These are phyloP conservation scores for Artemisiospiza belli DNA, from an alignment of 2,113 vertebrate species.

Conservation along the genomic window DNA sequence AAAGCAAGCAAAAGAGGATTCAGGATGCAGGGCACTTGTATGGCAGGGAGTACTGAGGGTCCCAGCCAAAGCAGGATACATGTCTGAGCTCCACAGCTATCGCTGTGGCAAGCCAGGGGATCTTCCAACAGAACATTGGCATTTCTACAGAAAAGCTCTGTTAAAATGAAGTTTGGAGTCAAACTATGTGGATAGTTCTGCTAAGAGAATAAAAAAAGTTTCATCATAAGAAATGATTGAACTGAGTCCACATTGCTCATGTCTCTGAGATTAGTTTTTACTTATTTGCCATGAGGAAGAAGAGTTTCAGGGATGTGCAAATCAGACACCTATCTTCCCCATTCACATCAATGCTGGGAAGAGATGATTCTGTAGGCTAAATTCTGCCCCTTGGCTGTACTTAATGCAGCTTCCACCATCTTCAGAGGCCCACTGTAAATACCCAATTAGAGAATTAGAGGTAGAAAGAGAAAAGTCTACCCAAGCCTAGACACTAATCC, in stretches of 20 bases:
- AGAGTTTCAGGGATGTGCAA: neutral
- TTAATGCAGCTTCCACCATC: neutral
- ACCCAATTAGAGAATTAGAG: neutral
- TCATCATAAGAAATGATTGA: neutral
- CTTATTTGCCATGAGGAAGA: neutral
- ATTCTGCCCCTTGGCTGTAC: neutral
- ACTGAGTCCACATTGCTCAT: fast-evolving
- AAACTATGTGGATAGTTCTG: neutral
- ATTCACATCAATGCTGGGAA: neutral
- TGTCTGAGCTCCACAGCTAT: neutral
- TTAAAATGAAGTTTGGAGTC: neutral
- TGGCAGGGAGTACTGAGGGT: neutral
- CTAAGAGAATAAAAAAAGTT: neutral
- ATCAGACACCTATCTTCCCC: neutral
- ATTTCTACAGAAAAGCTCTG: neutral
- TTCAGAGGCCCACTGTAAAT: neutral
- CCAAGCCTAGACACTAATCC: neutral
- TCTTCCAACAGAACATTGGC: neutral
- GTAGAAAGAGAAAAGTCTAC: neutral
- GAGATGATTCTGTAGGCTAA: neutral
- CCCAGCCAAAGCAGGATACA: neutral
- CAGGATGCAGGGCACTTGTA: neutral
- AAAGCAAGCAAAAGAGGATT: neutral
- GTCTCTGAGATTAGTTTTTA: neutral
- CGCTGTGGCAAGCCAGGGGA: neutral